Conservation (phyloP, 2,113 vertebrate genomes). For the Arothron firmamentum region DNA sequence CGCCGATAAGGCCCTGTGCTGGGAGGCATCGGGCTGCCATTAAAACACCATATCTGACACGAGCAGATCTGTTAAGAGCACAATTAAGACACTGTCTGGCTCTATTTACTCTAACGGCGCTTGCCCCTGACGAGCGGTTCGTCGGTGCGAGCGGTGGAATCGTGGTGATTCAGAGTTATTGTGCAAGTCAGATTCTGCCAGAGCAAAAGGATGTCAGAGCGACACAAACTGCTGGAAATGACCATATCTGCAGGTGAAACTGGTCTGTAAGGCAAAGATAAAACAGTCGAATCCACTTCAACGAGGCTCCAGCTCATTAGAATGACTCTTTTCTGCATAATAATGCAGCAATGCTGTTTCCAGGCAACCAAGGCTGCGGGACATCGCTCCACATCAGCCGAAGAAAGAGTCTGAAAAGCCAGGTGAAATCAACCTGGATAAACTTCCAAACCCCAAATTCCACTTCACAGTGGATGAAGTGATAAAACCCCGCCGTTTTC, state of each 20-base stretch:
- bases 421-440: conserved; percentile 54
- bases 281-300: conserved; percentile 33
- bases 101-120: conserved; percentile 52
- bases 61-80: conserved; percentile 64
- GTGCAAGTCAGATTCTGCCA: conserved; percentile 7
- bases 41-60: conserved; percentile 59
- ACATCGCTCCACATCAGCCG: conserved; percentile 33
- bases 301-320: conserved; percentile 21
- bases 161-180: not conserved
- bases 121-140: conserved; percentile 21
- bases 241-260: conserved; percentile 5
- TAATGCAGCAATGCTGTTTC: conserved; percentile 8
- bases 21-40: conserved; percentile 53
- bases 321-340: not conserved
- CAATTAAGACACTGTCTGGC: conserved; percentile 66
- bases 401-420: conserved; percentile 30
- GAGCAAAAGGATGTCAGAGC: conserved; percentile 10
- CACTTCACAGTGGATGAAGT: conserved; percentile 63
- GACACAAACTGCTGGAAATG: not conserved
- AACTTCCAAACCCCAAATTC: conserved; percentile 63
- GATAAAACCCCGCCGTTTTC: conserved; percentile 54
- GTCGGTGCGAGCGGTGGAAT: not conserved
- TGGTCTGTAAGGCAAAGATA: conserved; percentile 10
- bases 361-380: conserved; percentile 8
- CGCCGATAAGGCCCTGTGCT: conserved; percentile 54